phyloP scores from a whole-genome alignment of 1,140 invertebrate genomes.

The Musca vetustissima region DNA sequence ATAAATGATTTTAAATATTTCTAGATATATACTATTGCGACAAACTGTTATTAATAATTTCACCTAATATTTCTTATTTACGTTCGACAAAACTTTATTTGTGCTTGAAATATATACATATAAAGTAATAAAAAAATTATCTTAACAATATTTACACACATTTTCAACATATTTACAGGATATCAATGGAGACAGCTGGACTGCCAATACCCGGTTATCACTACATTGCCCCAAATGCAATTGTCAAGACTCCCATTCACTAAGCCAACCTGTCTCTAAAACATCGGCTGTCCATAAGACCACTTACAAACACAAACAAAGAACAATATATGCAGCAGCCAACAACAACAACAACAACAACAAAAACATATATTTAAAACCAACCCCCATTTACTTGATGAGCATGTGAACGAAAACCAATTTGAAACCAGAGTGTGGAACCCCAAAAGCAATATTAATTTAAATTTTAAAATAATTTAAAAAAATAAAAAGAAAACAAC shows the following conservation, averaged over 20 bases:
- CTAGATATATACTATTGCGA: no score
- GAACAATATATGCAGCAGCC: neutral
- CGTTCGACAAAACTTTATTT: no score
- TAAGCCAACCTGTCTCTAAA: conserved; percentile 58
- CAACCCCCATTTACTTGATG: neutral
- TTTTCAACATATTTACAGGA: conserved; percentile 62
- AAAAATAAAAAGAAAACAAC: neutral
- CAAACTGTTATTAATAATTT: no score
- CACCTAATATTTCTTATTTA: no score
- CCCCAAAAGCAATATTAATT: conserved; percentile 15
- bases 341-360: conserved; percentile 10
- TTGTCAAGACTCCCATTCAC: conserved; percentile 88
- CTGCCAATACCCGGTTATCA: conserved; percentile 86
- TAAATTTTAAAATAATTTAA: conserved; percentile 7
- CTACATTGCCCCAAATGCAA: conserved; percentile 88
- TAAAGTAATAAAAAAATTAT: no score
- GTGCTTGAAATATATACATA: no score
- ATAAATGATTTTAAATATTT: no score
- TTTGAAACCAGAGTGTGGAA: conserved; percentile 3
- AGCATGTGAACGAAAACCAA: neutral
- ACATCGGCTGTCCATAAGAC: neutral
- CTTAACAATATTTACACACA: neutral
- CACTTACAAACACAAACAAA: neutral
- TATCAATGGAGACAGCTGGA: conserved; percentile 89
- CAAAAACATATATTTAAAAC: neutral